A percentile compares a stretch with the other conserved stretches of the same genome.
Conservation (phyloP, 1,140 invertebrate species). For the Zaprionus camerounensis region DNA sequence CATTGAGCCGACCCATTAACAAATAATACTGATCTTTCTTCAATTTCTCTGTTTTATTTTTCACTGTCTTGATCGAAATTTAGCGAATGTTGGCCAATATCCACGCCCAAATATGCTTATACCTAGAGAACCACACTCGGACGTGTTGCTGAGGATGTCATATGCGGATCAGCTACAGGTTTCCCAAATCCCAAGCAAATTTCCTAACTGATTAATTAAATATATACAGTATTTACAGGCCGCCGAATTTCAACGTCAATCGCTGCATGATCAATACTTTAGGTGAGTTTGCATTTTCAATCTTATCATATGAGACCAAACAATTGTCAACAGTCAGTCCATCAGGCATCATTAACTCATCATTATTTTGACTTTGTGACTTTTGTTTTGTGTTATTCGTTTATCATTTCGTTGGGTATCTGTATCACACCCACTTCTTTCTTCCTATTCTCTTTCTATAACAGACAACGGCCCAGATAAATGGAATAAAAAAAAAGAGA, state of each 20-base stretch:
- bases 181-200: slow-evolving; percentile 68
- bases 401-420: slow-evolving; percentile 53
- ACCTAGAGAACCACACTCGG: slow-evolving; percentile 83
- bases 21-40: slow-evolving; percentile 31
- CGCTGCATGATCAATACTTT: slow-evolving; percentile 84
- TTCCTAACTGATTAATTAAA: slow-evolving; percentile 83
- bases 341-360: slow-evolving; percentile 48
- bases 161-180: slow-evolving; percentile 84
- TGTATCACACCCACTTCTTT: slow-evolving; percentile 64
- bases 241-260: slow-evolving; percentile 84
- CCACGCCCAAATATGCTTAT: slow-evolving; percentile 85
- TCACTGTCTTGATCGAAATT: not conserved
- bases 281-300: slow-evolving; percentile 67
- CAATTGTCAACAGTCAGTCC: slow-evolving; percentile 48
- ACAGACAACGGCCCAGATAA: slow-evolving; percentile 84
- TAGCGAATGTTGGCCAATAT: slow-evolving; percentile 84
- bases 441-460: slow-evolving; percentile 46
- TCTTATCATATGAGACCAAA: slow-evolving; percentile 7
- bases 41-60: not conserved
- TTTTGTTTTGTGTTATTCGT: slow-evolving; percentile 54
- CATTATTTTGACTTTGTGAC: slow-evolving; percentile 43
- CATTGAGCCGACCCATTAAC: slow-evolving; percentile 30
- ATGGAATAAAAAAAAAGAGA: slow-evolving; percentile 68
- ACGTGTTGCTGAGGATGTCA: slow-evolving; percentile 84
- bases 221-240: slow-evolving; percentile 85